phyloP scores from a whole-genome alignment of 2,888 invertebrate species.

The Camptogramma bilineatum region DNA sequence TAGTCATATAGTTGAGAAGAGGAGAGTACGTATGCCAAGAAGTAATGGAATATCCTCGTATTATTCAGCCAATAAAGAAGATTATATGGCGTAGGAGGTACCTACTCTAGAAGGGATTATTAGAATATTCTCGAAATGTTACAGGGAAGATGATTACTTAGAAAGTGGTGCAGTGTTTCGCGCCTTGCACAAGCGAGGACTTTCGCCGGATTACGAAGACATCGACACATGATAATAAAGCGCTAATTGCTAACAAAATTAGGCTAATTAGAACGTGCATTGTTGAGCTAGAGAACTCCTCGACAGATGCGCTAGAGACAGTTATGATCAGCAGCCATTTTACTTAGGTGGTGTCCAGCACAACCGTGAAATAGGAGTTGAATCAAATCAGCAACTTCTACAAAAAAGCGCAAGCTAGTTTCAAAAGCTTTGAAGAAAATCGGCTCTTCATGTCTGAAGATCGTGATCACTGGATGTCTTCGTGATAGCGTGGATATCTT shows the following conservation, averaged over 20 bases:
- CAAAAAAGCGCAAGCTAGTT: too few species aligned
- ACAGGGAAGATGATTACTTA: background rate
- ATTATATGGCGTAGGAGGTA: background rate
- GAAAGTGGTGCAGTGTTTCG: background rate
- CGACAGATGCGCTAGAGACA: slow-evolving; percentile 49
- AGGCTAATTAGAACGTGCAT: slow-evolving; percentile 44
- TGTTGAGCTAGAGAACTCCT: slow-evolving; percentile 30
- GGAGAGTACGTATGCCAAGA: too few species aligned
- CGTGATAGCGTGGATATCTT: too few species aligned
- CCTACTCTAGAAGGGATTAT: background rate
- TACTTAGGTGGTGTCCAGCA: too few species aligned
- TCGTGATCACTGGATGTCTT: too few species aligned
- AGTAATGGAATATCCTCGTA: too few species aligned
- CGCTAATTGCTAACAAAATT: slow-evolving; percentile 37
- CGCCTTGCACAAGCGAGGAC: background rate
- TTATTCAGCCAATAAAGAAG: background rate
- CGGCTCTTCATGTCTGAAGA: too few species aligned
- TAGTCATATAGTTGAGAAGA: too few species aligned
- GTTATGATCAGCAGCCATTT: slow-evolving; percentile 46
- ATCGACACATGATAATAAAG: slow-evolving; percentile 5
- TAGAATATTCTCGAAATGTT: background rate
- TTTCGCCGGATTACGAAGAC: slow-evolving; percentile 10
- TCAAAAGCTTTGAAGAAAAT: too few species aligned
- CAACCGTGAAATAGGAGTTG: too few species aligned
- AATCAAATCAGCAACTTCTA: too few species aligned